Percentiles rank a stretch among this genome's conserved stretches.
phyloP scores from a whole-genome alignment of 2,888 invertebrate genomes.

The Clanis bilineata region DNA sequence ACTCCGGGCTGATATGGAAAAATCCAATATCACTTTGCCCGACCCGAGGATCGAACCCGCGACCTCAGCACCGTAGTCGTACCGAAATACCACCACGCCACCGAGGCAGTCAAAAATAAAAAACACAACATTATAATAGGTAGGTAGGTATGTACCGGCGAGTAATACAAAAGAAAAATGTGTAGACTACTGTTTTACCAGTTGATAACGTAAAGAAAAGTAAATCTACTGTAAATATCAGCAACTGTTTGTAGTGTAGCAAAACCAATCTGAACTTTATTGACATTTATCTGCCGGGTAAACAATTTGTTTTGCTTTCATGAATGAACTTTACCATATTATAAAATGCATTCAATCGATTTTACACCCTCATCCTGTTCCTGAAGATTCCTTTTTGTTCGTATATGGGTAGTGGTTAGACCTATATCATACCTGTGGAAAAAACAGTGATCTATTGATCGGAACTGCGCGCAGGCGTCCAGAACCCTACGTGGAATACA shows the following conservation, averaged over 20 bases:
- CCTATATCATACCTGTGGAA: slow-evolving; percentile 38
- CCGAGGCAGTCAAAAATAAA: no score
- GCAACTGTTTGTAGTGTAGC: slow-evolving; percentile 22
- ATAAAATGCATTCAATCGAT: slow-evolving; percentile 21
- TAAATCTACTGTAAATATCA: neutral
- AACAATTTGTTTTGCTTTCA: slow-evolving; percentile 49
- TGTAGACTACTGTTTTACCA: neutral
- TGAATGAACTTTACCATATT: slow-evolving; percentile 37
- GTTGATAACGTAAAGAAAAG: neutral
- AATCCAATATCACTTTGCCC: no score
- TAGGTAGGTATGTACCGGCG: no score
- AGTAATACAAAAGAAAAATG: neutral
- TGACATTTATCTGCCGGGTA: slow-evolving; percentile 42
- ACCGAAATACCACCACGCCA: no score
- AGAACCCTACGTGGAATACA: slow-evolving; percentile 7
- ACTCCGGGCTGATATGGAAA: no score
- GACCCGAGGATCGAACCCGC: no score
- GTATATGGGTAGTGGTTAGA: slow-evolving; percentile 20
- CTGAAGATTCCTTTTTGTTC: slow-evolving; percentile 26
- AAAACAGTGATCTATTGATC: slow-evolving; percentile 56
- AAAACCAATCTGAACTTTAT: slow-evolving; percentile 42
- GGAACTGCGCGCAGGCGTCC: slow-evolving; percentile 70
- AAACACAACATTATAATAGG: no score
- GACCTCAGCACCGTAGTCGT: no score
- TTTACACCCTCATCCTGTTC: slow-evolving; percentile 30